These are phyloP conservation scores for Ennomos fuscantarius DNA, from an alignment of 2,888 invertebrate genomes.

Conservation along the genomic window DNA sequence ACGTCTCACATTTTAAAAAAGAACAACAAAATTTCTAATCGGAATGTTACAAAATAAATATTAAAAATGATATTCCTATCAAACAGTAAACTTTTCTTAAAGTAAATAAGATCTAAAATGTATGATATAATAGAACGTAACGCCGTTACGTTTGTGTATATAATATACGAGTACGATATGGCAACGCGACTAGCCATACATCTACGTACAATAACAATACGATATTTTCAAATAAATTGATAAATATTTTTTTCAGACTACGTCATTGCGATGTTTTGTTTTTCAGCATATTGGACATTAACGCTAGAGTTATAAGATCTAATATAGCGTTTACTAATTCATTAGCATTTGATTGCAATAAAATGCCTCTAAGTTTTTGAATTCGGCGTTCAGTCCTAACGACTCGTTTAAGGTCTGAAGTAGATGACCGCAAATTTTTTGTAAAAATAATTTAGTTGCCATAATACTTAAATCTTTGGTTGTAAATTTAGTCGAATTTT, in stretches of 20 bases:
- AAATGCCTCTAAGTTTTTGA: conserved; percentile 6
- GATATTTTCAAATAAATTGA: conserved; percentile 24
- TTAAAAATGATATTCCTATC: conserved; percentile 40
- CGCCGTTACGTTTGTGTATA: conserved; percentile 10
- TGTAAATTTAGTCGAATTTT: not conserved
- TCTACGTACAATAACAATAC: conserved; percentile 18
- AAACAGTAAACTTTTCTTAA: conserved; percentile 49
- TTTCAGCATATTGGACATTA: conserved; percentile 38
- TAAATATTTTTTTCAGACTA: conserved; percentile 12
- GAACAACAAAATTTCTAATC: conserved; percentile 53
- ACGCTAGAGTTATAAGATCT: conserved; percentile 38
- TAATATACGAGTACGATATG: conserved; percentile 27
- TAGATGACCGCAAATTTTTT: conserved; percentile 2
- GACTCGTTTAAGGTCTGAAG: not conserved
- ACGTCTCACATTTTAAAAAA: conserved; percentile 32
- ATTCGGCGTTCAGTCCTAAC: conserved; percentile 6
- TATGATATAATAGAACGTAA: conserved; percentile 20
- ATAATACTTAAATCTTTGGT: not conserved
- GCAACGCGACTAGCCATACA: conserved; percentile 23
- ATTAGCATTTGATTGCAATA: conserved; percentile 1
- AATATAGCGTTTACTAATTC: conserved; percentile 20
- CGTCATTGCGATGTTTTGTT: conserved; percentile 9
- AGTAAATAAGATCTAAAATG: conserved; percentile 44
- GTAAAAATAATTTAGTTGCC: too few species aligned
- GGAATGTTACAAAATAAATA: conserved; percentile 57